Conservation (phyloP, 2,113 vertebrate genomes). For the Xerus inauris region DNA sequence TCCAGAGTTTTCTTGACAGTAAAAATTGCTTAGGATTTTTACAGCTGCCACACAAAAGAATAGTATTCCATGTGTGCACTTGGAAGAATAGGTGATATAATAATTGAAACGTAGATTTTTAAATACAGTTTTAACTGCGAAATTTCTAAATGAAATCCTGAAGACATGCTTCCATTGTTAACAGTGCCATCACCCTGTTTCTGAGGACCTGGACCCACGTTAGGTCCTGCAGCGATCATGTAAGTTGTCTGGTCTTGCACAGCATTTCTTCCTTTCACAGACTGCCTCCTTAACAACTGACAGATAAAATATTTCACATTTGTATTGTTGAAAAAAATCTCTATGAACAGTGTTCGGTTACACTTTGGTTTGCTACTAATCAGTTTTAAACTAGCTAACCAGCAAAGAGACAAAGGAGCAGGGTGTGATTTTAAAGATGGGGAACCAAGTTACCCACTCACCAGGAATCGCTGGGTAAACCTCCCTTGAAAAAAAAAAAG, state of each 20-base stretch:
- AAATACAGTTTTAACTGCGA: slow-evolving; percentile 77
- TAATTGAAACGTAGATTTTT: slow-evolving; percentile 83
- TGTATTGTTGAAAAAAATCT: background rate
- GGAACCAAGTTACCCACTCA: slow-evolving; percentile 41
- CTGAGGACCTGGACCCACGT: slow-evolving; percentile 74
- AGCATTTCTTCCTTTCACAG: slow-evolving; percentile 50
- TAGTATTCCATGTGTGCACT: slow-evolving; percentile 74
- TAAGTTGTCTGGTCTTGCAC: slow-evolving; percentile 4
- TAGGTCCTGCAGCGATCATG: slow-evolving; percentile 5
- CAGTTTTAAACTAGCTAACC: slow-evolving; percentile 34
- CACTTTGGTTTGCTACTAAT: background rate
- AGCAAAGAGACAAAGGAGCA: background rate
- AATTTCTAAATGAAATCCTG: slow-evolving; percentile 76
- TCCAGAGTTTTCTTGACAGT: slow-evolving; percentile 87
- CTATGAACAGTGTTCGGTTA: background rate
- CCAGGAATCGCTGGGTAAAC: slow-evolving; percentile 35
- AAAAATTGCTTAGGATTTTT: slow-evolving; percentile 86
- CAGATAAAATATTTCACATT: slow-evolving; percentile 36
- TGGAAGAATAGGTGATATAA: slow-evolving; percentile 80
- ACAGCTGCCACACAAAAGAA: slow-evolving; percentile 89
- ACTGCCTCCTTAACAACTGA: background rate
- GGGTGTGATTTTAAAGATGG: slow-evolving; percentile 26
- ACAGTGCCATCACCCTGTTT: slow-evolving; percentile 47
- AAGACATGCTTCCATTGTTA: slow-evolving; percentile 58
- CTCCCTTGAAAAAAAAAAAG: background rate